Conservation (phyloP, 2,888 invertebrate genomes). For the Lingula anatina region DNA sequence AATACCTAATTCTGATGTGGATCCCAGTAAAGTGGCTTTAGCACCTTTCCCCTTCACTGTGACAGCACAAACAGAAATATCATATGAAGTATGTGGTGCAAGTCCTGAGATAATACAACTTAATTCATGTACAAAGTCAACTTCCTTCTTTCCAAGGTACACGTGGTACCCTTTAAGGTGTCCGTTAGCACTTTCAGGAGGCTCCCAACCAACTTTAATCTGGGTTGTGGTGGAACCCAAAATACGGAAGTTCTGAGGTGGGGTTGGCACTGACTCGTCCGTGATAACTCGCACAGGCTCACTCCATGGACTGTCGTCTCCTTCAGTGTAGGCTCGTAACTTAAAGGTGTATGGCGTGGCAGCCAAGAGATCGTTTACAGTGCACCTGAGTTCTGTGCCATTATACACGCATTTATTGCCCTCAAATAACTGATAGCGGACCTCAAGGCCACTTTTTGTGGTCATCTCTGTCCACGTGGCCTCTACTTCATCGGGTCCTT, state of each 20-base stretch:
- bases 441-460: constrained; percentile 40
- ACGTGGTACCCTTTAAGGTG: constrained; percentile 43
- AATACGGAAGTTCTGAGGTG: constrained; percentile 36
- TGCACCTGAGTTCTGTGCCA: constrained; percentile 27
- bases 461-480: constrained; percentile 31
- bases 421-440: constrained; percentile 42
- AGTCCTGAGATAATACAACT: constrained; percentile 41
- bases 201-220: constrained; percentile 49
- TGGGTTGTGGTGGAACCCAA: constrained; percentile 45
- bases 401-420: constrained; percentile 36
- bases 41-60: constrained; percentile 46
- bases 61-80: constrained; percentile 44
- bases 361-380: constrained; percentile 28
- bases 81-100: constrained; percentile 36
- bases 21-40: constrained; percentile 23
- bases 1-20: constrained; percentile 44
- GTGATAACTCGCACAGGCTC: constrained; percentile 31
- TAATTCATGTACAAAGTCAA: constrained; percentile 37
- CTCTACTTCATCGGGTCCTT: constrained; percentile 16
- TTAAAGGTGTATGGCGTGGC: constrained; percentile 34
- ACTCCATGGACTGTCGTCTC: constrained; percentile 43
- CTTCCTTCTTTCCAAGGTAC: constrained; percentile 34
- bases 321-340: constrained; percentile 37
- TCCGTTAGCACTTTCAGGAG: constrained; percentile 36
- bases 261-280: constrained; percentile 43